Conservation (phyloP, 2,113 vertebrate genomes). For the Lamprologus speciosus region DNA sequence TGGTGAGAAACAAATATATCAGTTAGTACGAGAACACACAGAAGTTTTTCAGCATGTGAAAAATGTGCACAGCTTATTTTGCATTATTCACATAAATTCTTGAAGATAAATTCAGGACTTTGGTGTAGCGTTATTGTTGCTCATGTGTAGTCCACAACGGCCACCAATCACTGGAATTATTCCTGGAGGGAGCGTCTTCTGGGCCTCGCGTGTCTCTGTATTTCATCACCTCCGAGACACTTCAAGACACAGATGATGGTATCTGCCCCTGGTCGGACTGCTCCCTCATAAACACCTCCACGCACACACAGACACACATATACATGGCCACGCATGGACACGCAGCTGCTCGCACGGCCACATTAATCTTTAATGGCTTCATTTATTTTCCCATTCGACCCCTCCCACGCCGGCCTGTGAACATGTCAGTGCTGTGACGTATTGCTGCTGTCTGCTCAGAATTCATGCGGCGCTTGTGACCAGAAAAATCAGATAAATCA, state of each 20-base stretch:
- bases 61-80: background rate
- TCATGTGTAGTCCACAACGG: background rate
- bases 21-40: background rate
- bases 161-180: constrained; percentile 21
- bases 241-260: constrained; percentile 19
- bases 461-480: background rate
- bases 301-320: background rate
- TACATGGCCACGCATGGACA: background rate
- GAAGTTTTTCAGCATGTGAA: background rate
- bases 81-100: background rate
- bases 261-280: background rate
- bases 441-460: background rate
- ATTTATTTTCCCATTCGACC: constrained; percentile 9
- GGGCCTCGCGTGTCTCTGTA: background rate
- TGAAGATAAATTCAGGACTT: background rate
- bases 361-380: constrained; percentile 29
- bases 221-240: constrained; percentile 43
- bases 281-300: background rate
- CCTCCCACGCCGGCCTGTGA: background rate
- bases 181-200: constrained; percentile 12
- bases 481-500: constrained; percentile 17
- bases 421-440: background rate
- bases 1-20: background rate
- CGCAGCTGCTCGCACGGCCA: background rate
- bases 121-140: background rate